Evolutionary conservation across 1,140 invertebrate species (phyloP).

Genomic region (Dendrolimus punctatus): DNA sequence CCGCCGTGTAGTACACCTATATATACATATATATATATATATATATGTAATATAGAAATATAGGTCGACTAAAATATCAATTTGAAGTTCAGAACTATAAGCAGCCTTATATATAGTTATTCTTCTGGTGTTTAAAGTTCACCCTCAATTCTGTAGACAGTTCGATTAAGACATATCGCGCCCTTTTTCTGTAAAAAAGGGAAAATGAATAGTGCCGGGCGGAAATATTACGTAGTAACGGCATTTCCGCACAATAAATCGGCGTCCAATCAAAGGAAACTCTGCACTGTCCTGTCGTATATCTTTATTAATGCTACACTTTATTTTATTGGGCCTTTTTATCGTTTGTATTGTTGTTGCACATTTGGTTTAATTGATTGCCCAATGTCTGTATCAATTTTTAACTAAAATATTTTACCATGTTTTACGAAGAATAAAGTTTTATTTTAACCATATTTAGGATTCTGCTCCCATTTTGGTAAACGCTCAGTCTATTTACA

Average conservation of each 20-base stretch:
- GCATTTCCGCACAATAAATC: constrained; percentile 71
- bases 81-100: too few species aligned
- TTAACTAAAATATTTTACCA: too few species aligned
- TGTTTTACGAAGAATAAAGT: too few species aligned
- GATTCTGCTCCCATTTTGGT: too few species aligned
- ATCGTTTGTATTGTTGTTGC: constrained; percentile 50
- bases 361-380: constrained; percentile 26
- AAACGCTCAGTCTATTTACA: too few species aligned
- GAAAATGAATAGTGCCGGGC: constrained; percentile 61
- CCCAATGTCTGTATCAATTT: too few species aligned
- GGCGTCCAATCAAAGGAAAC: constrained; percentile 65
- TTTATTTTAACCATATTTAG: too few species aligned
- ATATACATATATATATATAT: too few species aligned
- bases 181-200: constrained; percentile 69
- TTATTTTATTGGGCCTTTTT: constrained; percentile 67
- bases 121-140: constrained; percentile 7
- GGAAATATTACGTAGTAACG: constrained; percentile 69
- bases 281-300: constrained; percentile 40
- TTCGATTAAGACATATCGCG: constrained; percentile 66
- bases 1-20: too few species aligned
- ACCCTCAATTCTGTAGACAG: constrained; percentile 23
- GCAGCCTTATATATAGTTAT: too few species aligned
- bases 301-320: constrained; percentile 66
- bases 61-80: too few species aligned
- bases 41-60: too few species aligned